Evolutionary conservation across 2,113 vertebrate species (phyloP).

Genomic region (Triplophysa rosa): DNA sequence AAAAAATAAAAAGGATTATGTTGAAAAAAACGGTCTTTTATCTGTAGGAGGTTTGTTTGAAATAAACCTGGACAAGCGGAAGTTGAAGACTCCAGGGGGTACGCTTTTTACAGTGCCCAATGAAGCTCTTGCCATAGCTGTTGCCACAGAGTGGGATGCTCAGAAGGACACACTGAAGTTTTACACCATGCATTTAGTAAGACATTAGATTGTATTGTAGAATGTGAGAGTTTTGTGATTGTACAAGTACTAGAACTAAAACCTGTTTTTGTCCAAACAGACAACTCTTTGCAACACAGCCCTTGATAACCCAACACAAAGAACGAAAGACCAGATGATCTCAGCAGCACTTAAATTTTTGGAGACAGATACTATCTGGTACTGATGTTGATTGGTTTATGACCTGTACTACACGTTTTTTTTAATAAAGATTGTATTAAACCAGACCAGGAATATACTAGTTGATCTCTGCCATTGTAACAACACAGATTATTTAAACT

Average conservation of each 20-base stretch:
- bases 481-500: not conserved
- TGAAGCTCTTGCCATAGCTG: constrained; percentile 88
- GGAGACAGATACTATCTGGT: constrained; percentile 97
- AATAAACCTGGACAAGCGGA: constrained; percentile 90
- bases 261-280: constrained; percentile 64
- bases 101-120: constrained; percentile 91
- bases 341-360: constrained; percentile 87
- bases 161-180: constrained; percentile 91
- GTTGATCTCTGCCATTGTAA: not conserved
- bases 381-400: constrained; percentile 33
- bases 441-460: too few species aligned
- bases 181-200: constrained; percentile 95
- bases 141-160: constrained; percentile 94
- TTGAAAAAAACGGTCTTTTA: not conserved
- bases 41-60: constrained; percentile 86
- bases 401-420: not conserved
- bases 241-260: not conserved
- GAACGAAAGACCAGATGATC: constrained; percentile 85
- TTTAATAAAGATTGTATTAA: too few species aligned
- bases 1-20: not conserved
- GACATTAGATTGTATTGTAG: not conserved
- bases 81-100: constrained; percentile 92
- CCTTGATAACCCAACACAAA: constrained; percentile 89
- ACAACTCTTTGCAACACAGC: constrained; percentile 94
- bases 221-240: not conserved